Percentiles rank a stretch among this genome's conserved stretches.
Evolutionary conservation across 2,797 vertebrate species (phyloP).

Genomic region (Spinus pinus): DNA sequence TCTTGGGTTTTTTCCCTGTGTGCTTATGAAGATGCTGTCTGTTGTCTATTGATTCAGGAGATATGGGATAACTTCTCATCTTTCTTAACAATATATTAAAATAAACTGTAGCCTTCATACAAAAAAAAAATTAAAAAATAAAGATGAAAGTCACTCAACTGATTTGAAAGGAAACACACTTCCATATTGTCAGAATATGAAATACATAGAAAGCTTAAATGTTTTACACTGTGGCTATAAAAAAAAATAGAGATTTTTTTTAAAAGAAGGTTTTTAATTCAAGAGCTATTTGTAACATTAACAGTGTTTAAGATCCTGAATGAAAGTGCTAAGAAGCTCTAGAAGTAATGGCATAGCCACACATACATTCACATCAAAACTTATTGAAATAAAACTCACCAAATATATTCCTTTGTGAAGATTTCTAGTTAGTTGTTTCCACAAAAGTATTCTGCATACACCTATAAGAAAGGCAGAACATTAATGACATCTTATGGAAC

Average conservation of each 20-base stretch:
- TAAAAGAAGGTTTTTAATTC: neutral
- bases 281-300: neutral
- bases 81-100: neutral
- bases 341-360: neutral
- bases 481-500: neutral
- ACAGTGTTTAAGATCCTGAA: neutral
- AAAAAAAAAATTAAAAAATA: neutral
- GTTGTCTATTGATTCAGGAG: neutral
- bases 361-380: neutral
- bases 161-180: neutral
- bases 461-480: neutral
- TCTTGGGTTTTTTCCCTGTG: neutral
- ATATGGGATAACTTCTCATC: neutral
- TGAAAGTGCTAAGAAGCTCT: neutral
- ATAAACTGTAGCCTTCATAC: neutral
- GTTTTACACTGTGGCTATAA: neutral
- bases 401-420: neutral
- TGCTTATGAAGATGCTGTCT: neutral
- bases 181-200: neutral
- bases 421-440: neutral
- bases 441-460: neutral
- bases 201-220: neutral
- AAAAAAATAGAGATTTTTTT: neutral
- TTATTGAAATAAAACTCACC: conserved; percentile 22
- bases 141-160: neutral